Base-by-base conservation (phyloP, 1,140 invertebrate genomes). In the Triops longicaudatus region DNA sequence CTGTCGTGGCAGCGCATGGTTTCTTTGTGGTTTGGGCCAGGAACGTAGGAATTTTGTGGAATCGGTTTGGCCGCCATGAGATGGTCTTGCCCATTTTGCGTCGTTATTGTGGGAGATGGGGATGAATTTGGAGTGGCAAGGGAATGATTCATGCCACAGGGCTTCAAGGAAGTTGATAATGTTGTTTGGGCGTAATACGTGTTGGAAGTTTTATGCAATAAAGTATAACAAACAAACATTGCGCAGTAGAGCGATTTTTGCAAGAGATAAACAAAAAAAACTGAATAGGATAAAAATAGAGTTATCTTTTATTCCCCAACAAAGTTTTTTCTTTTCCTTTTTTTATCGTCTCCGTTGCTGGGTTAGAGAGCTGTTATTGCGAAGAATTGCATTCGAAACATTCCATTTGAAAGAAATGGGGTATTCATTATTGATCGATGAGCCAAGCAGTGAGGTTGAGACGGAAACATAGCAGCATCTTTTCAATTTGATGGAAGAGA, bases 351-450 rank as follows among this genome's bases (percentile, higher is more conserved):
- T 9, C 5, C 14, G 44, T 14, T 22, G 5, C 14, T 63, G 44
- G 44, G 14, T 63, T 63, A 22, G 50, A 22, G 50, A 22, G 31
- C 31, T 63, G 50, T 22, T 63, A 63, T 63, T 63, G 50, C 50
- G 22, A 9, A 22, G 50, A 63, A 63, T 63, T 63, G 50, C 50
- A 63, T 63, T 63, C 7, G 50, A 63, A 63, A 63, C n/a, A 63
- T 63, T 63, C 50, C 50, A 63, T 63, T 63, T 63, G 50, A 63
- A 63, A 63, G 50, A 22, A 63, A 63, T 63, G 50, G 50, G 50
- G 50, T 63, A 63, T 63, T 63, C 50, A 22, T 63, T 63, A 63
- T 63, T 63, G 50, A 63, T 63, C 50, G 50, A 63, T 63, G 50
- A 63, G 50, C 50, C 50, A 10, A 63, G n/a, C 2, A 5, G 50